Evolutionary conservation across 2,797 vertebrate species (phyloP).

Genomic region (Catharus ustulatus): DNA sequence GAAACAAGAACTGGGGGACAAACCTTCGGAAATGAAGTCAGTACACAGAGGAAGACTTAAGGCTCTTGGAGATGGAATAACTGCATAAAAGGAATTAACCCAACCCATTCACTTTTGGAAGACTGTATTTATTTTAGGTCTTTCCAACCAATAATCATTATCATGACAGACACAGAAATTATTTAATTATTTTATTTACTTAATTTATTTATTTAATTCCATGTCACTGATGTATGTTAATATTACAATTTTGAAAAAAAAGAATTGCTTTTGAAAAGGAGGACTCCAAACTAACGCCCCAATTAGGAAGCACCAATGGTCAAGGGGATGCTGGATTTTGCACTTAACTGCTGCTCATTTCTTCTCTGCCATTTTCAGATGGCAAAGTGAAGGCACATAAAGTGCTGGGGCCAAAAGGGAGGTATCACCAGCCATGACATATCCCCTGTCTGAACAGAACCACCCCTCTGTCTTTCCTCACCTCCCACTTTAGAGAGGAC

Average conservation of each 20-base stretch:
- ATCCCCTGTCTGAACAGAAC: not conserved
- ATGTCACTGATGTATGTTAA: conserved; percentile 19
- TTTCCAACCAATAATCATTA: conserved; percentile 43
- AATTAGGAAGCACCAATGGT: not conserved
- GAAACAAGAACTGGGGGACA: not conserved
- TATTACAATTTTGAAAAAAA: not conserved
- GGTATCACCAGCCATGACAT: not conserved
- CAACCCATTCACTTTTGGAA: not conserved
- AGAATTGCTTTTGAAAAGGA: not conserved
- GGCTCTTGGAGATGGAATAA: not conserved
- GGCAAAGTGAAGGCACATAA: not conserved
- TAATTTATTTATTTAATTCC: conserved; percentile 46
- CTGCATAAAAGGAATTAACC: not conserved
- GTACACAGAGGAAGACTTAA: not conserved
- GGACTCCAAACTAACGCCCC: not conserved
- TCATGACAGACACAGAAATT: conserved; percentile 40
- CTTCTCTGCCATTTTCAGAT: not conserved
- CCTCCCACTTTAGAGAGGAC: not conserved
- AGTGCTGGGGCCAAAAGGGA: not conserved
- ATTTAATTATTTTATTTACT: too few relatives aligned
- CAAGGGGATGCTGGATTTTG: not conserved
- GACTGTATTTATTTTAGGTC: conserved; percentile 15
- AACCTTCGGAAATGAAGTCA: conserved; percentile 33
- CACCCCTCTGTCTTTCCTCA: not conserved
- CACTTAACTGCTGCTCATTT: not conserved